Evolutionary conservation across 2,888 invertebrate species (phyloP).

Genomic region (Octodonta nipae): DNA sequence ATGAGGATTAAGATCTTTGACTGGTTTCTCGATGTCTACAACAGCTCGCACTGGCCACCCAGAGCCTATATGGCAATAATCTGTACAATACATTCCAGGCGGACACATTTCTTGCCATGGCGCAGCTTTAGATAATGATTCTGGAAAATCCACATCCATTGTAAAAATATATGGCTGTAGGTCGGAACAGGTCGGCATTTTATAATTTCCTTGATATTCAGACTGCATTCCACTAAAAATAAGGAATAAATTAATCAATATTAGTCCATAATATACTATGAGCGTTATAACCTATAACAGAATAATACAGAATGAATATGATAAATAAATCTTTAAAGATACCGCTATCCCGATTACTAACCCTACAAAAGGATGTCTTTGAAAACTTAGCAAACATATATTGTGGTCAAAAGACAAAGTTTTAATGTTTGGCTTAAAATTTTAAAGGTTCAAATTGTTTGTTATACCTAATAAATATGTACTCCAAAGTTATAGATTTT

Average conservation of each 20-base stretch:
- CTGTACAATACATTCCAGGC: slow-evolving; percentile 36
- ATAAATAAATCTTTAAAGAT: too few species aligned
- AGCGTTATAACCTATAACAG: too few species aligned
- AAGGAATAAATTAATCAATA: not conserved
- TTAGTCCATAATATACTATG: not conserved
- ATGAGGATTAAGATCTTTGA: too few species aligned
- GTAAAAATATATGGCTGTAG: slow-evolving; percentile 25
- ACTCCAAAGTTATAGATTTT: too few species aligned
- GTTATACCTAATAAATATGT: too few species aligned
- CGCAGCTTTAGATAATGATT: slow-evolving; percentile 22
- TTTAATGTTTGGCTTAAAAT: too few species aligned
- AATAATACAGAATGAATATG: too few species aligned
- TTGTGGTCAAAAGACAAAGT: too few species aligned
- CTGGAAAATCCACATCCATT: slow-evolving; percentile 22
- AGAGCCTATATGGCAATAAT: slow-evolving; percentile 34
- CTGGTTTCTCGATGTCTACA: slow-evolving; percentile 3
- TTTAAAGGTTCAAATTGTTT: too few species aligned
- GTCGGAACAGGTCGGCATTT: slow-evolving; percentile 25
- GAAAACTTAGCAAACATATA: too few species aligned
- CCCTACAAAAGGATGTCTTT: too few species aligned
- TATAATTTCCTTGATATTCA: slow-evolving; percentile 27
- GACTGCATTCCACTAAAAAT: slow-evolving; percentile 28
- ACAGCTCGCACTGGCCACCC: slow-evolving; percentile 29
- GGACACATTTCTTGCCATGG: slow-evolving; percentile 31
- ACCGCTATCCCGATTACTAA: too few species aligned